These are phyloP conservation scores for Saccopteryx bilineata DNA, from an alignment of 2,113 vertebrate genomes.

Conservation along the genomic window DNA sequence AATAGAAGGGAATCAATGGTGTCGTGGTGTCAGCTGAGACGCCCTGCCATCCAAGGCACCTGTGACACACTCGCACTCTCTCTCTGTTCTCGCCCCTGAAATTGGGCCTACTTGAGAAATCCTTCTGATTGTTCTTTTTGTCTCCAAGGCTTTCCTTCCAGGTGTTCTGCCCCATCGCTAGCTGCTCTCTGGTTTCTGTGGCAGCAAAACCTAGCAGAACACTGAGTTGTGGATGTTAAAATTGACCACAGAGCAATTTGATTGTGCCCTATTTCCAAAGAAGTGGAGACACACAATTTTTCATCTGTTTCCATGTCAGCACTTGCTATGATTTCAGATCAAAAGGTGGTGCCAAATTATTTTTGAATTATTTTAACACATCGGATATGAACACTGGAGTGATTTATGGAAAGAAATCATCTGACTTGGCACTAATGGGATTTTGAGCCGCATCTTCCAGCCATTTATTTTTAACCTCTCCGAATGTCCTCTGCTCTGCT, in stretches of 20 bases:
- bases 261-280: constrained; percentile 54
- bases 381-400: constrained; percentile 54
- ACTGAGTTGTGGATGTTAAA: background rate
- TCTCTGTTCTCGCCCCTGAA: background rate
- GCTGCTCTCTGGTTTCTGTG: constrained; percentile 39
- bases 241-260: constrained; percentile 14
- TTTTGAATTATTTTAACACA: constrained; percentile 67
- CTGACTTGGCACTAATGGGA: constrained; percentile 1
- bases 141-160: constrained; percentile 6
- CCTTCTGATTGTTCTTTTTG: constrained; percentile 42
- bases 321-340: constrained; percentile 66
- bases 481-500: constrained; percentile 15
- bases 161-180: background rate
- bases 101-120: background rate
- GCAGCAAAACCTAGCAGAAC: constrained; percentile 57
- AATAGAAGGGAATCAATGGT: background rate
- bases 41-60: background rate
- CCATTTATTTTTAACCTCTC: constrained; percentile 71
- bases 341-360: constrained; percentile 60
- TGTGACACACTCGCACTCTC: background rate
- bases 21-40: background rate
- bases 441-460: constrained; percentile 54
- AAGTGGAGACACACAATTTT: constrained; percentile 67
- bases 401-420: constrained; percentile 68
- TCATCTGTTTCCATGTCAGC: constrained; percentile 55